Evolutionary conservation across 2,113 vertebrate genomes (phyloP), one percentile per base, ranked within the genome.

Genomic region (Globicephala melas): DNA sequence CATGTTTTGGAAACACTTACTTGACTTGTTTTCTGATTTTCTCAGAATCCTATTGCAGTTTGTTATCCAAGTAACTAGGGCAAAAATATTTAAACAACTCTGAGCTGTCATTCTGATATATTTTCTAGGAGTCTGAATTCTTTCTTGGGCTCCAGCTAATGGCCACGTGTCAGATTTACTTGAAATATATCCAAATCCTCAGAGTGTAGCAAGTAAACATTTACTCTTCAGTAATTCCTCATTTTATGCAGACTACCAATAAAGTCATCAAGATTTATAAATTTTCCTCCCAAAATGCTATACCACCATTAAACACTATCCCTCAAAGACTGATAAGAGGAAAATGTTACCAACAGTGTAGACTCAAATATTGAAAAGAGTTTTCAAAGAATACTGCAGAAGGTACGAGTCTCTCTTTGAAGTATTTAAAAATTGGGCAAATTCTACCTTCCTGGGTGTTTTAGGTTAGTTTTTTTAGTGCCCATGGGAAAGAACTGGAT

Each of bases 51-150:
- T 23, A 41, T 10, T 73, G 36, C 47, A 62, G 67, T 81, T 93
- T 93, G 70, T 71, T 95, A 80, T 91, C 77, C 63, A 91, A 96
- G 77, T 88, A 95, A 95, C 87, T 36, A 94, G 41, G n/a, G 6
- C 9, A 81, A 96, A 91, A 97, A 95, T 89, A 92, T 80, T 92
- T 89, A 94, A 95, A 89, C 63, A 85, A 68, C 93, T 95, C 71
- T 55, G 55, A 62, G 60, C 71, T 95, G 44, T 96, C 95, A 71
- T 76, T 85, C 36, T 89, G 67, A 94, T 84, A 85, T 79, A 86
- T 94, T 92, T 85, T 95, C 93, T 79, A 97, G 63, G 47, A 95
- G 53, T 89, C 83, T 89, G 50, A 96, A 85, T 94, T 96, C 65
- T 91, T 91, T 89, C 93, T 89, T 76, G 82, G 86, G 25, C 36